Base-by-base conservation (phyloP, 1,140 invertebrate species). In the Drosophila murphyi region DNA sequence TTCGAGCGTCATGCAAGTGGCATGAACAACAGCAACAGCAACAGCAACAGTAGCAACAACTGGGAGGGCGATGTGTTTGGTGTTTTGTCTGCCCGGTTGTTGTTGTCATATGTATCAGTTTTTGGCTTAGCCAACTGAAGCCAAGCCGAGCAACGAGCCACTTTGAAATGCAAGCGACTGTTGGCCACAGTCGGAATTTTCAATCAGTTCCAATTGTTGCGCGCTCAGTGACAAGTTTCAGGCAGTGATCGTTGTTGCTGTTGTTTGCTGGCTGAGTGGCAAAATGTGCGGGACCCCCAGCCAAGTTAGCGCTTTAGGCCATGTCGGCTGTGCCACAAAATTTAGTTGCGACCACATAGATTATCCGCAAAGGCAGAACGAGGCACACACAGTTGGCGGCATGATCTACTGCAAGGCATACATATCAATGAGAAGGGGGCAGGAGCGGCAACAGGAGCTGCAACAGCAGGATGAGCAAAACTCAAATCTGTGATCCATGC, bases 171-270 rank as follows among this genome's bases (percentile, higher is more conserved):
- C 83, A 80, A 72, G 76, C 62, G 55, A 48, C 57, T 29, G 12
- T 61, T 47, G 43, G 6, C 51, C 54, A 55, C 51, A 68, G 72
- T 80, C 73, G 85, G 85, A 89, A 88, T 88, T 88, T 88, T 88
- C 85, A 88, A 88, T 88, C 85, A 88, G 85, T 88, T 88, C 74
- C 83, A 88, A 88, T 88, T 88, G 85, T 88, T 88, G 83, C 83
- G 83, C 83, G 85, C 77, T 63, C 80, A 60, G 76, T 87, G 85
- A 88, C 83, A 89, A 89, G 85, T 78, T 76, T 80, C 45, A 32
- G 39, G 48, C 10, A 48, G 32, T 35, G 37, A 57, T 35, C 12
- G 45, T 28, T 32, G 73, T 47, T 37, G 52, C 7, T 51, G 55
- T 35, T 12, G 6, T 6, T 32, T 43, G 41, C 59, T 83, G 78